Conservation (phyloP, 1,140 invertebrate genomes). For the Bombus confusus region DNA sequence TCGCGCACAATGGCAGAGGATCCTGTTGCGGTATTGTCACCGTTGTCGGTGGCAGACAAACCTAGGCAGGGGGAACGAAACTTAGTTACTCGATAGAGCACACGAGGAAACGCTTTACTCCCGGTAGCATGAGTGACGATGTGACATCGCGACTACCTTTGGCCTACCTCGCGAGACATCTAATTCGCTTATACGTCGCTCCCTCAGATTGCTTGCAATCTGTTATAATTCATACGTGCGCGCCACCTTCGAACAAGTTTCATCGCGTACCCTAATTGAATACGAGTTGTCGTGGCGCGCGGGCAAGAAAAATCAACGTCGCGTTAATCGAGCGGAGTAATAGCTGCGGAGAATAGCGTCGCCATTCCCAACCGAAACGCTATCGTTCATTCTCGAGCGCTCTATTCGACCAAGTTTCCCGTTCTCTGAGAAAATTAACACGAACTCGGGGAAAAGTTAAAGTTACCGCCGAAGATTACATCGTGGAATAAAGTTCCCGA, state of each 20-base stretch:
- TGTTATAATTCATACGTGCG: slow-evolving; percentile 35
- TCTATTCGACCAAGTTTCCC: slow-evolving; percentile 19
- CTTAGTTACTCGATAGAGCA: slow-evolving; percentile 52
- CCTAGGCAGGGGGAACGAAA: slow-evolving; percentile 29
- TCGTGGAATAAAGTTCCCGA: slow-evolving; percentile 32
- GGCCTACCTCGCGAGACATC: slow-evolving; percentile 32
- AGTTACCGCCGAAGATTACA: slow-evolving; percentile 22
- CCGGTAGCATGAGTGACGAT: slow-evolving; percentile 27
- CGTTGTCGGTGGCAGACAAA: slow-evolving; percentile 56
- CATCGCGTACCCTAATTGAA: slow-evolving; percentile 28
- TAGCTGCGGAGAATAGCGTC: slow-evolving; percentile 6
- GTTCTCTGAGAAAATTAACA: slow-evolving; percentile 39
- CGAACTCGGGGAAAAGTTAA: slow-evolving; percentile 28
- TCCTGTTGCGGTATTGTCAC: slow-evolving; percentile 52
- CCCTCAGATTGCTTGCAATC: slow-evolving; percentile 33
- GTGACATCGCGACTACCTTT: slow-evolving; percentile 50
- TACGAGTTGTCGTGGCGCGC: background rate
- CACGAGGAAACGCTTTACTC: slow-evolving; percentile 38
- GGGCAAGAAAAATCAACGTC: background rate
- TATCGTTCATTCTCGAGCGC: background rate
- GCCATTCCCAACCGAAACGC: background rate
- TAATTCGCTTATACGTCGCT: slow-evolving; percentile 43
- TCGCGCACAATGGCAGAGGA: slow-evolving; percentile 51
- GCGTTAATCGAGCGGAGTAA: background rate
- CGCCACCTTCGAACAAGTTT: slow-evolving; percentile 41